A percentile compares a stretch with the other conserved stretches of the same genome.
phyloP scores from a whole-genome alignment of 2,888 invertebrate genomes.

The Adineta ricciae region DNA sequence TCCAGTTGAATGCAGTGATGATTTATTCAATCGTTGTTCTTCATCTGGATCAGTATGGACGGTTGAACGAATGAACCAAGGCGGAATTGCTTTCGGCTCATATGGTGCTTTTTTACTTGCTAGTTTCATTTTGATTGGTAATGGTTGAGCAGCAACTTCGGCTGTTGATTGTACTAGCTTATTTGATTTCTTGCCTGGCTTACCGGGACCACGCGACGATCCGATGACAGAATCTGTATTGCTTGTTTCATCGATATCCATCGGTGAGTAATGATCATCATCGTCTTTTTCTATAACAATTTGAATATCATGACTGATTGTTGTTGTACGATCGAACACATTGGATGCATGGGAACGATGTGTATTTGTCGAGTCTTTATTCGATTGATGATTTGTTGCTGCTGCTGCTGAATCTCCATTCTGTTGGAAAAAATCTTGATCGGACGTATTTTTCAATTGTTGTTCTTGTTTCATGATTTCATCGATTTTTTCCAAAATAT shows the following conservation, averaged over 20 bases:
- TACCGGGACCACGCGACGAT: neutral
- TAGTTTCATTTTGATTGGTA: neutral
- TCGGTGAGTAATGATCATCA: neutral
- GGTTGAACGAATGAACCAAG: neutral
- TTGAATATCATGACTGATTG: conserved; percentile 13
- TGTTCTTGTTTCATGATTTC: neutral
- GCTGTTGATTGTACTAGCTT: neutral
- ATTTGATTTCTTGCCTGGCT: neutral
- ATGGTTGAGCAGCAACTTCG: neutral
- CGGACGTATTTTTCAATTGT: neutral
- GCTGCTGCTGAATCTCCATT: neutral
- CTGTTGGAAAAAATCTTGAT: neutral
- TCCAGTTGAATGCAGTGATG: neutral
- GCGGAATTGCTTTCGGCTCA: conserved; percentile 4
- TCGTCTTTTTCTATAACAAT: neutral
- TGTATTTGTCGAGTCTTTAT: neutral
- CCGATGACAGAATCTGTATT: neutral
- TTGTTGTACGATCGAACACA: neutral
- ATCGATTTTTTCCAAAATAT: neutral
- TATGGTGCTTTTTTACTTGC: neutral
- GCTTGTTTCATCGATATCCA: conserved; percentile 1
- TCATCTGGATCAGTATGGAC: conserved; percentile 1
- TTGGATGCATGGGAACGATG: neutral
- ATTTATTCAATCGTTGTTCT: neutral
- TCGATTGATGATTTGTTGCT: neutral